Percentiles rank a stretch among this genome's conserved stretches.
phyloP scores from a whole-genome alignment of 2,888 invertebrate genomes.

The Apocheima hispidaria region DNA sequence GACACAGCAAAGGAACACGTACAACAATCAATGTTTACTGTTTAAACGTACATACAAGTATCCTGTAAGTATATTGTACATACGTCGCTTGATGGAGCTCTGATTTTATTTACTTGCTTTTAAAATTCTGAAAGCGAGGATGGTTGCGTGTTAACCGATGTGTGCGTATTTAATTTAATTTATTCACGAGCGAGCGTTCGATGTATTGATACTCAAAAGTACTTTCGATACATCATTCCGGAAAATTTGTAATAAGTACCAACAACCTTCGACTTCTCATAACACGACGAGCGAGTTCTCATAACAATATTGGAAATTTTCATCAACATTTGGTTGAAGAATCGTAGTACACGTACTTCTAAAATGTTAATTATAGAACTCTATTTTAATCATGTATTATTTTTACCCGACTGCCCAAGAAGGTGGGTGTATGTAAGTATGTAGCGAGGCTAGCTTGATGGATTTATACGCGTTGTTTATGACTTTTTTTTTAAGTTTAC shows the following conservation, averaged over 20 bases:
- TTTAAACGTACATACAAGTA: neutral
- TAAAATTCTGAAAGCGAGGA: conserved; percentile 25
- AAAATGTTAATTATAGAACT: too few relatives aligned
- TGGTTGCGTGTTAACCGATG: conserved; percentile 20
- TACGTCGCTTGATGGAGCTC: conserved; percentile 1
- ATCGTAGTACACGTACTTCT: too few relatives aligned
- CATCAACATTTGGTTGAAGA: neutral
- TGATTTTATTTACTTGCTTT: conserved; percentile 33
- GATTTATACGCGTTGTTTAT: too few relatives aligned
- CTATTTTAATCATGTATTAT: too few relatives aligned
- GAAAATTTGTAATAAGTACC: neutral
- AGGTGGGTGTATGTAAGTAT: too few relatives aligned
- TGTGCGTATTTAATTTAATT: conserved; percentile 28
- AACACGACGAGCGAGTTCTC: too few relatives aligned
- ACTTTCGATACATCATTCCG: neutral
- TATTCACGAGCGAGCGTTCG: conserved; percentile 11
- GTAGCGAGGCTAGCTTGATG: too few relatives aligned
- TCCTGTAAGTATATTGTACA: conserved; percentile 7
- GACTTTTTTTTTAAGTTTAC: too few relatives aligned
- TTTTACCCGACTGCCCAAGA: too few relatives aligned
- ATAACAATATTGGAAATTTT: neutral
- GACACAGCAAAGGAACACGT: neutral
- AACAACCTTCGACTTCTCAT: neutral
- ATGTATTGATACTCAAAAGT: conserved; percentile 5
- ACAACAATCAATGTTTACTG: neutral